These are phyloP conservation scores for Ceramica pisi DNA, from an alignment of 2,888 invertebrate genomes.

Conservation along the genomic window DNA sequence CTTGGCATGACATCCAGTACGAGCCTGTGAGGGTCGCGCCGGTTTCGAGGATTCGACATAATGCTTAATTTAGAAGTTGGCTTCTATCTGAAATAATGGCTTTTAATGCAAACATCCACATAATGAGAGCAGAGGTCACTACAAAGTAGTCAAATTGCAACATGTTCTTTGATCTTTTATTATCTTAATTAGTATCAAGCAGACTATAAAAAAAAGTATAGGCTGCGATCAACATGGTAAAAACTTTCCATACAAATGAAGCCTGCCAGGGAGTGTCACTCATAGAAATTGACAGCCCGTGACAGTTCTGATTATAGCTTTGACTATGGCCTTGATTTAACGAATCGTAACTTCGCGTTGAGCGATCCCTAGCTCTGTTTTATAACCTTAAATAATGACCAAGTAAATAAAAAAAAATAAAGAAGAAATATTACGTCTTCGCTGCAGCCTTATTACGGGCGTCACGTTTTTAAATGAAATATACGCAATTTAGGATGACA, in stretches of 20 bases:
- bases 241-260: too few species aligned
- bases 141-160: background rate
- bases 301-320: too few species aligned
- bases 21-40: too few species aligned
- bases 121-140: background rate
- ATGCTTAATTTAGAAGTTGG: background rate
- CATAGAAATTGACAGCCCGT: too few species aligned
- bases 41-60: too few species aligned
- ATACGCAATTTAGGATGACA: slow-evolving; percentile 41
- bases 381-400: background rate
- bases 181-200: background rate
- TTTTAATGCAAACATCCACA: background rate
- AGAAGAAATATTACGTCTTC: slow-evolving; percentile 29
- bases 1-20: too few species aligned
- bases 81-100: background rate
- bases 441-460: slow-evolving; percentile 5
- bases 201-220: background rate
- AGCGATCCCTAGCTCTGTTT: too few species aligned
- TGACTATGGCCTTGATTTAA: too few species aligned
- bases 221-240: too few species aligned
- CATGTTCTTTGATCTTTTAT: background rate
- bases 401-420: slow-evolving; percentile 12
- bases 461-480: slow-evolving; percentile 41
- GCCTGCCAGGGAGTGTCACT: too few species aligned
- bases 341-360: too few species aligned